phyloP scores from a whole-genome alignment of 1,140 invertebrate species.

The Bombyx mandarina region DNA sequence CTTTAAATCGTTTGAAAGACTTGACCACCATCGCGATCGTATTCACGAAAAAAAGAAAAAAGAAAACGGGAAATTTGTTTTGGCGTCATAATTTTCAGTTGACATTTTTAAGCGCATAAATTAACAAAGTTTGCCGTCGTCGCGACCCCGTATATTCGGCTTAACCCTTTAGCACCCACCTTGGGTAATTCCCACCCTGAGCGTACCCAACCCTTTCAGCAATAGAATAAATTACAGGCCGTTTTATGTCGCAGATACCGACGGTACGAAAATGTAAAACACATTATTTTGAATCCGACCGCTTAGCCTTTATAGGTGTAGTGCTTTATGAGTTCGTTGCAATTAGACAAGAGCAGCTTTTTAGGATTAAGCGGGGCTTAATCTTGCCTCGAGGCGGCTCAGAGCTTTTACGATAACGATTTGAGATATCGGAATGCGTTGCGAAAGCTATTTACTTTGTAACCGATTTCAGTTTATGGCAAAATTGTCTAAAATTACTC shows the following conservation, averaged over 20 bases:
- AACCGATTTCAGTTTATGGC: too few species aligned
- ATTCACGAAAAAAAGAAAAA: conserved; percentile 27
- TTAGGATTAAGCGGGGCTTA: conserved; percentile 47
- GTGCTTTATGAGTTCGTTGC: conserved; percentile 51
- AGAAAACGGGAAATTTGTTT: conserved; percentile 65
- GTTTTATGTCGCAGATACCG: conserved; percentile 68
- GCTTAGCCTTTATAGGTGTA: conserved; percentile 66
- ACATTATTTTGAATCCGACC: conserved; percentile 68
- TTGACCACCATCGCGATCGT: conserved; percentile 12
- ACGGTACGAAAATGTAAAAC: conserved; percentile 67
- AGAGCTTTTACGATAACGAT: conserved; percentile 42
- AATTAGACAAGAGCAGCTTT: conserved; percentile 63
- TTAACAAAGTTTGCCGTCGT: conserved; percentile 66
- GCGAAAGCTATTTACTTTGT: not conserved
- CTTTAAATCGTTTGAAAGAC: too few species aligned
- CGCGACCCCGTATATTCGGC: conserved; percentile 65
- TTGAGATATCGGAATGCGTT: conserved; percentile 38
- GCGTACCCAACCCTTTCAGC: conserved; percentile 66
- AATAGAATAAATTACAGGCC: conserved; percentile 70
- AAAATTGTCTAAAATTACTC: too few species aligned
- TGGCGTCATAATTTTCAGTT: conserved; percentile 68
- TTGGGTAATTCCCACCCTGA: conserved; percentile 68
- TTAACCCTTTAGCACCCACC: conserved; percentile 71
- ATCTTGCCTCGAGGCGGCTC: conserved; percentile 26
- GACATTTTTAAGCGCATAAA: conserved; percentile 71